Conservation (phyloP, 2,888 invertebrate species). For the Leptothorax acervorum region DNA sequence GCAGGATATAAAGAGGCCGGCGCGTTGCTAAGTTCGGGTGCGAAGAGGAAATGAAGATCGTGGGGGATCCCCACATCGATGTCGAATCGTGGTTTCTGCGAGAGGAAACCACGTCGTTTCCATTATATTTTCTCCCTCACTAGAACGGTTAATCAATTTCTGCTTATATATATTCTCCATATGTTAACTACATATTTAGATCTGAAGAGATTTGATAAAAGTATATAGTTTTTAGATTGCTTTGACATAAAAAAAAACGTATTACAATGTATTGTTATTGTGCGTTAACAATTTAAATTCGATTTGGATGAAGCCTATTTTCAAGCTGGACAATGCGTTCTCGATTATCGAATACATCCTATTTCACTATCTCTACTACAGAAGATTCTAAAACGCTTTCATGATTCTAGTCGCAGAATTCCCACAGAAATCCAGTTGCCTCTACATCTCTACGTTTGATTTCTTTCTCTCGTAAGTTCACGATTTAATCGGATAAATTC, state of each 20-base stretch:
- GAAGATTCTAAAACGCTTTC: neutral
- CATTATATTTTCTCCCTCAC: constrained; percentile 33
- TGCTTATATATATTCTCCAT: neutral
- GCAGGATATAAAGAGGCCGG: constrained; percentile 45
- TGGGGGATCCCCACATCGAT: constrained; percentile 61
- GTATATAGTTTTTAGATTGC: neutral
- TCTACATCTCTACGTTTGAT: neutral
- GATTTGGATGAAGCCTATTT: neutral
- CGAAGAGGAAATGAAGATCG: constrained; percentile 59
- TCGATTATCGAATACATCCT: neutral
- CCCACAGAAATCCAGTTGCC: neutral
- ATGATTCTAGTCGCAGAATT: neutral
- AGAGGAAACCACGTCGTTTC: constrained; percentile 72
- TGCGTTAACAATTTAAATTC: neutral
- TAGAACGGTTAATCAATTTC: constrained; percentile 7
- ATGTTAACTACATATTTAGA: neutral
- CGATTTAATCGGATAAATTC: constrained; percentile 28
- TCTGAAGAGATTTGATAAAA: neutral
- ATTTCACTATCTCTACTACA: neutral
- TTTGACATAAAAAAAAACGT: neutral
- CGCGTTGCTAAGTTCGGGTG: constrained; percentile 27
- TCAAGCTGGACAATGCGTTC: neutral
- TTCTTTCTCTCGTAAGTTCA: neutral
- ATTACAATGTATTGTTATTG: neutral
- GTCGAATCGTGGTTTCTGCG: constrained; percentile 78